phyloP scores from a whole-genome alignment of 2,888 invertebrate genomes.

The Julus scanicus region DNA sequence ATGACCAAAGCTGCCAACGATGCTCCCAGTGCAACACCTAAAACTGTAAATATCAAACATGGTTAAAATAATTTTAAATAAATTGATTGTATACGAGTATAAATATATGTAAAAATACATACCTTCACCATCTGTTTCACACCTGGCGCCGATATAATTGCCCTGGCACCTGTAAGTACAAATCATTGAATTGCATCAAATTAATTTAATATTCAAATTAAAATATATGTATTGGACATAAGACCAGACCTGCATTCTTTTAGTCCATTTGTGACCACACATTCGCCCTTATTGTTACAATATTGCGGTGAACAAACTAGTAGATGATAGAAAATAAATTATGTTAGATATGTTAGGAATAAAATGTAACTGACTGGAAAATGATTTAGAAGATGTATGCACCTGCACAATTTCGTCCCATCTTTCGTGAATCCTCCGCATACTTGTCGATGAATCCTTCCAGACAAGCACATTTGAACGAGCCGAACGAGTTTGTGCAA shows the following conservation, averaged over 20 bases:
- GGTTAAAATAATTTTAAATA: not conserved
- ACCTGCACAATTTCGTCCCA: constrained; percentile 79
- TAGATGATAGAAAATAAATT: constrained; percentile 44
- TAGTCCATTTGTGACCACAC: constrained; percentile 79
- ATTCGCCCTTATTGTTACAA: constrained; percentile 87
- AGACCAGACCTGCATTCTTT: constrained; percentile 76
- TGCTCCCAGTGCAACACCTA: constrained; percentile 90
- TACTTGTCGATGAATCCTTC: constrained; percentile 81
- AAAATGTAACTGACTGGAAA: too few relatives aligned
- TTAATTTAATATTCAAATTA: constrained; percentile 59
- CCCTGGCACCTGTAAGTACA: constrained; percentile 76
- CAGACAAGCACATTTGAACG: constrained; percentile 80
- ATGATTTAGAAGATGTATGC: not conserved
- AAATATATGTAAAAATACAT: not conserved
- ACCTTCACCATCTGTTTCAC: constrained; percentile 87
- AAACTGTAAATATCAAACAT: constrained; percentile 68
- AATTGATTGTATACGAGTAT: not conserved
- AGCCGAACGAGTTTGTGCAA: constrained; percentile 87
- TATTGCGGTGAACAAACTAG: constrained; percentile 76
- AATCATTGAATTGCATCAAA: not conserved
- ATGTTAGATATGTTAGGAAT: too few relatives aligned
- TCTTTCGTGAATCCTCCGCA: constrained; percentile 74
- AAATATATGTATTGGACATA: too few relatives aligned
- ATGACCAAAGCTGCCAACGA: constrained; percentile 89
- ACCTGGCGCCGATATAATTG: constrained; percentile 87